Evolutionary conservation across 2,888 invertebrate species (phyloP).

Genomic region (Belgica antarctica): DNA sequence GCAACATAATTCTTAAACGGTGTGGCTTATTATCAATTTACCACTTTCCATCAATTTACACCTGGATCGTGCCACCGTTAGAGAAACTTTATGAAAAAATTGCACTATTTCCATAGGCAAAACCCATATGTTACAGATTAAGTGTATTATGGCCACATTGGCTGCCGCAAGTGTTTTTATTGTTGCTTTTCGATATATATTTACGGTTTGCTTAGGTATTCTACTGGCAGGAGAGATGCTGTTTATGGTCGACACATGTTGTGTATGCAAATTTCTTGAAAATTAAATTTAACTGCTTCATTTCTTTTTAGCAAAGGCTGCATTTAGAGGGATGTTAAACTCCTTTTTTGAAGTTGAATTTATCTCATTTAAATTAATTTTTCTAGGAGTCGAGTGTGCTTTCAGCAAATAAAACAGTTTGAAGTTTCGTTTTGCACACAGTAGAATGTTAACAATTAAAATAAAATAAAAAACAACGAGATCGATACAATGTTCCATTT

Average conservation of each 20-base stretch:
- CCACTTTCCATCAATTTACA: neutral
- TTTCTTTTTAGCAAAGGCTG: too few relatives aligned
- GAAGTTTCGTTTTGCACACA: too few relatives aligned
- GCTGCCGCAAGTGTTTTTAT: slow-evolving; percentile 4
- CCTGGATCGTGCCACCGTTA: slow-evolving; percentile 6
- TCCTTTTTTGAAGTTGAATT: slow-evolving; percentile 1
- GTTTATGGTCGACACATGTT: slow-evolving; percentile 28
- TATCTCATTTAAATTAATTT: neutral
- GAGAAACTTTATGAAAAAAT: slow-evolving; percentile 4
- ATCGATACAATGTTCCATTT: slow-evolving; percentile 10
- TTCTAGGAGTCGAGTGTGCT: neutral
- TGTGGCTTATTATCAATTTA: neutral
- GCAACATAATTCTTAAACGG: too few relatives aligned
- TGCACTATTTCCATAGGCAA: neutral
- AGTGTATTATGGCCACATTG: neutral
- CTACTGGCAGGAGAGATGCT: neutral
- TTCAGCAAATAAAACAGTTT: too few relatives aligned
- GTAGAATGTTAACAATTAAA: neutral
- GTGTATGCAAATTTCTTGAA: slow-evolving; percentile 7
- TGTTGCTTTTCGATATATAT: neutral
- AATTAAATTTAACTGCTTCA: slow-evolving; percentile 23
- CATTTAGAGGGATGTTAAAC: neutral
- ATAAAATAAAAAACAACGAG: slow-evolving; percentile 18
- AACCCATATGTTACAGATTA: neutral
- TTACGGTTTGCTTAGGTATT: neutral